These are phyloP conservation scores for Chiloscyllium punctatum DNA, from an alignment of 2,797 vertebrate genomes.

Conservation along the genomic window DNA sequence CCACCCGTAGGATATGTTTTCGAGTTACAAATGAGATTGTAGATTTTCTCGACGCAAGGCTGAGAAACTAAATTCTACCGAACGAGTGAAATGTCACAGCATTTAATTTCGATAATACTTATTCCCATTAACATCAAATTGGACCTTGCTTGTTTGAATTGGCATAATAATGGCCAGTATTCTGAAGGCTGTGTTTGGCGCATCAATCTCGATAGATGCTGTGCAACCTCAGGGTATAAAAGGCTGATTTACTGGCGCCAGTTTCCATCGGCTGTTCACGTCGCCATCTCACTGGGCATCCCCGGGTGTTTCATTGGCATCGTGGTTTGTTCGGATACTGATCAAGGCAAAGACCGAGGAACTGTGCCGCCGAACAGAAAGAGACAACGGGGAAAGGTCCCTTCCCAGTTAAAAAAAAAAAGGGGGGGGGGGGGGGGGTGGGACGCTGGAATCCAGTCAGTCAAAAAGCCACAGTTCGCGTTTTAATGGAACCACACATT, in stretches of 20 bases:
- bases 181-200: not conserved
- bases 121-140: not conserved
- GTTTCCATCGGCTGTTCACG: too few relatives aligned
- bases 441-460: not conserved
- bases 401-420: too few relatives aligned
- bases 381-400: not conserved
- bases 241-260: not conserved
- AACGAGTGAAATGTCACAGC: too few relatives aligned
- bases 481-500: not conserved
- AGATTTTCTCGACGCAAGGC: not conserved
- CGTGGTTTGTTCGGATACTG: too few relatives aligned
- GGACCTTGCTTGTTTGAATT: not conserved
- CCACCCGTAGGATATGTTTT: not conserved
- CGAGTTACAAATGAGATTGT: not conserved
- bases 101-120: not conserved
- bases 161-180: not conserved
- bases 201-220: not conserved
- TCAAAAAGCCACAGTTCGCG: not conserved
- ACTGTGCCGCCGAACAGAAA: not conserved
- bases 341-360: not conserved
- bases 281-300: too few relatives aligned
- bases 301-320: too few relatives aligned
- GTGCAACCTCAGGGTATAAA: not conserved
- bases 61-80: not conserved
- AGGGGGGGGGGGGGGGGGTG: too few relatives aligned